Evolutionary conservation across 1,140 invertebrate species (phyloP).

Genomic region (Atopsyche davidsoni): DNA sequence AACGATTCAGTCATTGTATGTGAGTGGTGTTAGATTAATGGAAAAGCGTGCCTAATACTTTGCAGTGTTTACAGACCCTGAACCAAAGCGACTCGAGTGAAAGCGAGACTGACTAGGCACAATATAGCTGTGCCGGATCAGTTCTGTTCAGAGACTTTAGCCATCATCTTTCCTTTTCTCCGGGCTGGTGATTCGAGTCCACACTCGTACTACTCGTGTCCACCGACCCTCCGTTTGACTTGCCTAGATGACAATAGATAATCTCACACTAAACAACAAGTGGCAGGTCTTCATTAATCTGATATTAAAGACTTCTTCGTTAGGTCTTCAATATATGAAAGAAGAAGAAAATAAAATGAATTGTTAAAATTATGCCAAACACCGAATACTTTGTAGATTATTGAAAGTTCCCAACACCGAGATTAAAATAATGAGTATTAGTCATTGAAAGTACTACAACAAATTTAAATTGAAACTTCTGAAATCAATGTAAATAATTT

Average conservation of each 20-base stretch:
- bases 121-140: slow-evolving; percentile 13
- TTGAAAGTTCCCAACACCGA: no score
- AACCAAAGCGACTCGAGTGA: slow-evolving; percentile 16
- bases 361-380: no score
- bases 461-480: no score
- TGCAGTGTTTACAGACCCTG: slow-evolving; percentile 22
- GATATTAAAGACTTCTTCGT: no score
- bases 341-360: no score
- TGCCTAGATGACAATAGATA: slow-evolving; percentile 20
- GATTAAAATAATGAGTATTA: no score
- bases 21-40: background rate
- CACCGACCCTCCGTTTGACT: slow-evolving; percentile 24
- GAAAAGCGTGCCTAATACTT: slow-evolving; percentile 25
- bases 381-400: no score
- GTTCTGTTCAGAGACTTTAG: slow-evolving; percentile 16
- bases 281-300: background rate
- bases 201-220: slow-evolving; percentile 29
- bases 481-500: no score
- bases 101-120: slow-evolving; percentile 6
- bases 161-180: slow-evolving; percentile 30
- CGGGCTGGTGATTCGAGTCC: slow-evolving; percentile 25
- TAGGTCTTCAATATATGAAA: no score
- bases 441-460: no score
- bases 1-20: no score
- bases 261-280: background rate